Evolutionary conservation across 1,140 invertebrate species (phyloP).

Genomic region (Marisa cornuarietis): DNA sequence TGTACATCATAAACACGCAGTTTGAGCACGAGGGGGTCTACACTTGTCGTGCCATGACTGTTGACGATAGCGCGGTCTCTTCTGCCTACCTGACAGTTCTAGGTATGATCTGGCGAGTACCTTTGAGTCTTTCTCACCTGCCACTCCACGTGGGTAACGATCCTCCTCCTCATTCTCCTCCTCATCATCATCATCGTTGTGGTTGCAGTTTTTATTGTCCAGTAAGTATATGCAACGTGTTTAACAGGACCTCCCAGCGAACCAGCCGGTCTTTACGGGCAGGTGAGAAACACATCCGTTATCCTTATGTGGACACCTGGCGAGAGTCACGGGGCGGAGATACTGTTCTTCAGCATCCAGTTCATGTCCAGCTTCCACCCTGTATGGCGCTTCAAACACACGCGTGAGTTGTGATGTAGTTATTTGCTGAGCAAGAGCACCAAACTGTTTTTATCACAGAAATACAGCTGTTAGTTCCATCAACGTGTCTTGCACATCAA

Average conservation of each 20-base stretch:
- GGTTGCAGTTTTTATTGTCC: not conserved
- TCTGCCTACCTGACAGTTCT: slow-evolving; percentile 84
- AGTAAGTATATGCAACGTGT: not conserved
- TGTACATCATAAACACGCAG: slow-evolving; percentile 55
- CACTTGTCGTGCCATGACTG: slow-evolving; percentile 83
- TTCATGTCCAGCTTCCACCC: slow-evolving; percentile 86
- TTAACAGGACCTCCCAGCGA: slow-evolving; percentile 63
- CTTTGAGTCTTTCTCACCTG: no score
- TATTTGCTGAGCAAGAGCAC: no score
- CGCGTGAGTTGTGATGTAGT: no score
- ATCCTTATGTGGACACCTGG: slow-evolving; percentile 79
- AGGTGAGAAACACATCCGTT: slow-evolving; percentile 78
- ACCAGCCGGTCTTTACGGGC: slow-evolving; percentile 66
- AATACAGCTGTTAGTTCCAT: no score
- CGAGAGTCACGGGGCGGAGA: slow-evolving; percentile 37
- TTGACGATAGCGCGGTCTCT: slow-evolving; percentile 80
- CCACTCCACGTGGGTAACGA: no score
- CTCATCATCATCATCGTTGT: no score
- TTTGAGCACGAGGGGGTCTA: slow-evolving; percentile 55
- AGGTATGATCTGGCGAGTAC: slow-evolving; percentile 67
- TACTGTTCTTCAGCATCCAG: slow-evolving; percentile 76
- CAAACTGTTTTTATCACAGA: no score
- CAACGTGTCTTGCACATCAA: no score
- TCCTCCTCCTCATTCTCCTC: no score
- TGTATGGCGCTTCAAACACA: slow-evolving; percentile 73